Evolutionary conservation across 2,113 vertebrate genomes (phyloP).

Genomic region (Setophaga coronata): DNA sequence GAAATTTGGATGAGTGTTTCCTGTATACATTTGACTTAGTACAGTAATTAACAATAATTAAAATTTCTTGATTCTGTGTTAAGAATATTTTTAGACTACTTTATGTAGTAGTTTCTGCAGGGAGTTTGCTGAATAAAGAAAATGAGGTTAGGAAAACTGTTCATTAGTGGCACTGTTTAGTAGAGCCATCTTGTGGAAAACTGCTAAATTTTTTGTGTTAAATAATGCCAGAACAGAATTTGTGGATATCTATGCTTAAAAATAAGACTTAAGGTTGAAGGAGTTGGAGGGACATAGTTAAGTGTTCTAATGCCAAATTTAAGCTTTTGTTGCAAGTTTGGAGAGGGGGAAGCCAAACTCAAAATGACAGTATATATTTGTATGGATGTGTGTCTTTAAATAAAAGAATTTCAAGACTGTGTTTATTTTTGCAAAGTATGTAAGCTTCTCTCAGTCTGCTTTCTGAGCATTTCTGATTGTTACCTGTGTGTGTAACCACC

Average conservation of each 20-base stretch:
- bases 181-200: constrained; percentile 67
- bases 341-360: neutral
- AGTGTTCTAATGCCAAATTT: neutral
- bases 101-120: neutral
- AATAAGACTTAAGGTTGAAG: neutral
- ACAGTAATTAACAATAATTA: neutral
- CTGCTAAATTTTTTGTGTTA: neutral
- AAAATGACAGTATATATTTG: accelerated
- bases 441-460: neutral
- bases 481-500: neutral
- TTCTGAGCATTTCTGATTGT: neutral
- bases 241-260: neutral
- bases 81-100: neutral
- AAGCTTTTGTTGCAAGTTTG: neutral
- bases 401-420: neutral
- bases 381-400: neutral
- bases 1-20: neutral
- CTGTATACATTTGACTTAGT: neutral
- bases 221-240: neutral
- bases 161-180: neutral
- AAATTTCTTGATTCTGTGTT: neutral
- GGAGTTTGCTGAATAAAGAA: neutral
- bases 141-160: neutral
- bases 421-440: neutral
- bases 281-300: neutral